Base-by-base conservation (phyloP, 2,888 invertebrate genomes). In the Hyposoter dolosus region DNA sequence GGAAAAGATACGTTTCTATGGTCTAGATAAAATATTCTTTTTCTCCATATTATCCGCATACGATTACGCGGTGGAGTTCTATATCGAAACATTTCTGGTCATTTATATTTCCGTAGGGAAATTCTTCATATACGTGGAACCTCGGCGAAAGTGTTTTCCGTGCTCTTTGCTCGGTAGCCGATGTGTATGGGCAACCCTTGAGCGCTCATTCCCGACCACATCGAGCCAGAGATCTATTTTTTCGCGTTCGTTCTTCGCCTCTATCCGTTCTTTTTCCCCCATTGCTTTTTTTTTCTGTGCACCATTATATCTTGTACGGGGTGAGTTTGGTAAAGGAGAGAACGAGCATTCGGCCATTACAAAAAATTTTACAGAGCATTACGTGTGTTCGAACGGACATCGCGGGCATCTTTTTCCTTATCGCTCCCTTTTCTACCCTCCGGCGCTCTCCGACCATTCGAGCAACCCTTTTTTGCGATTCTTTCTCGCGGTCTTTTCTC, bases 361-460 rank as follows among this genome's bases (percentile, higher is more conserved):
- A 90, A 68, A 50, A 50, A 68, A 91, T 91, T 91, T 90, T 89
- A 91, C 89, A 89, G 89, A 90, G 89, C 91, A 91, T 92, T 90
- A 91, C 91, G 88, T 89, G 87, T 83, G 85, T 82, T 79, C 68
- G 74, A 77, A 63, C 78, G 82, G 47, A 83, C 76, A 56, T 87
- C 83, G 71, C 85, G 50, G 69, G 43, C 84, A 63, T 84, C 76
- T 83, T 77, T 80, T 66, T 78, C 90, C 84, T 89, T 89, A 89
- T 88, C 90, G 89, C 35, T 17, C 90, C 90, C 92, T 88, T 80
- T 88, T 81, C 80, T 76, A 63, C 68, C 83, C 78, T 87, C 80
- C 74, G 85, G 40, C 35, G 19, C 56, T 82, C 50, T 23, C 63
- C 81, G 63, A 76, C 82, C 78, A 72, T 82, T 60, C 82, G 77